These are phyloP conservation scores for Nesidiocoris tenuis DNA, from an alignment of 2,888 invertebrate species.

Conservation along the genomic window DNA sequence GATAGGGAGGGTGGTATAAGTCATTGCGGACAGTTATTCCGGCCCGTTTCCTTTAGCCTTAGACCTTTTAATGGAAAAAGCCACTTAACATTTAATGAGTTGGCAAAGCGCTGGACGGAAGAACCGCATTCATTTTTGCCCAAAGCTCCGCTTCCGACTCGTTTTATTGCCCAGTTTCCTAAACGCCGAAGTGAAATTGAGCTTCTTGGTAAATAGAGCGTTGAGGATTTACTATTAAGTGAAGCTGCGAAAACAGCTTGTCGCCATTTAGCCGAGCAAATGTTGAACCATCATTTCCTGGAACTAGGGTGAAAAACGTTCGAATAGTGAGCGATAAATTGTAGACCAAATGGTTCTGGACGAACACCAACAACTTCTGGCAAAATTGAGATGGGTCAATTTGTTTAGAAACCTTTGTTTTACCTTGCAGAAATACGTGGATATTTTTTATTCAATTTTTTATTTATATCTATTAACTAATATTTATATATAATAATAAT, in stretches of 20 bases:
- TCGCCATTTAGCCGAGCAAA: neutral
- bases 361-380: too few relatives aligned
- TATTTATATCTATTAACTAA: too few relatives aligned
- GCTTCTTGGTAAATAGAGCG: neutral
- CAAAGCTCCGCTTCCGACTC: neutral
- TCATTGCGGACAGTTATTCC: constrained; percentile 42
- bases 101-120: constrained; percentile 36
- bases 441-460: too few relatives aligned
- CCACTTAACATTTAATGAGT: constrained; percentile 43
- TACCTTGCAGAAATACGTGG: too few relatives aligned
- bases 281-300: too few relatives aligned
- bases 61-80: constrained; percentile 42
- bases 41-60: constrained; percentile 38
- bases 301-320: too few relatives aligned
- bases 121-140: constrained; percentile 38
- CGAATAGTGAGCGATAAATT: too few relatives aligned
- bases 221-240: neutral
- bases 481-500: too few relatives aligned
- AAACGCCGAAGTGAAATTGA: neutral
- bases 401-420: too few relatives aligned
- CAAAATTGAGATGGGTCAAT: too few relatives aligned
- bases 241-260: neutral
- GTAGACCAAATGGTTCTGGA: too few relatives aligned
- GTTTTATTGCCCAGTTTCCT: neutral
- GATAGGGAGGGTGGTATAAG: constrained; percentile 18